Percentiles rank a stretch among this genome's conserved stretches.
phyloP scores from a whole-genome alignment of 2,888 invertebrate species.

The Mycogona germanica region DNA sequence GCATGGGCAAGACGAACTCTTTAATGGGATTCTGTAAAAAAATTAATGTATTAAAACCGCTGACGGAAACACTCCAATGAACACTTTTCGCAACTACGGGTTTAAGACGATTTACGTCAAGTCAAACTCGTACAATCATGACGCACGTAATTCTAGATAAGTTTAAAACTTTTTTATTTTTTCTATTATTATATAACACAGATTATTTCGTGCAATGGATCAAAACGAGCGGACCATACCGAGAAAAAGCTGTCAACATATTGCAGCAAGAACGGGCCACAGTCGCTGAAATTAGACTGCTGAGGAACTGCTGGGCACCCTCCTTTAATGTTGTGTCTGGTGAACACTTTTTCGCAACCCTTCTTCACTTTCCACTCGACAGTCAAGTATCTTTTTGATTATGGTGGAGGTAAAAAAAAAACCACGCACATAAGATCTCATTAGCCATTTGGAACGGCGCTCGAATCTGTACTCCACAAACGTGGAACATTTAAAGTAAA shows the following conservation, averaged over 20 bases:
- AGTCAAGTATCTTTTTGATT: constrained; percentile 33
- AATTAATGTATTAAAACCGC: neutral
- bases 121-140: neutral
- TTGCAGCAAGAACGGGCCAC: constrained; percentile 88
- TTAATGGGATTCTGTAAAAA: constrained; percentile 59
- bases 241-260: constrained; percentile 94
- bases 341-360: constrained; percentile 45
- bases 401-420: constrained; percentile 7
- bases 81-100: neutral
- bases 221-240: constrained; percentile 39
- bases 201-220: neutral
- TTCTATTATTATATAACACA: too few species aligned
- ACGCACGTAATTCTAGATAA: neutral
- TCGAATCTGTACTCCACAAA: neutral
- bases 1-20: constrained; percentile 71
- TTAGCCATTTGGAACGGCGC: neutral
- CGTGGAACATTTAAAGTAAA: neutral
- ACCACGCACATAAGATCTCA: neutral
- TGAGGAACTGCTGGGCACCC: constrained; percentile 88
- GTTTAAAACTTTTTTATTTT: too few species aligned
- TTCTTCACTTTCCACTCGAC: constrained; percentile 38
- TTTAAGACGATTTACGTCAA: neutral
- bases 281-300: constrained; percentile 93
- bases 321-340: constrained; percentile 73
- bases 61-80: neutral